phyloP scores from a whole-genome alignment of 2,888 invertebrate genomes.

The Bimastos eiseni region DNA sequence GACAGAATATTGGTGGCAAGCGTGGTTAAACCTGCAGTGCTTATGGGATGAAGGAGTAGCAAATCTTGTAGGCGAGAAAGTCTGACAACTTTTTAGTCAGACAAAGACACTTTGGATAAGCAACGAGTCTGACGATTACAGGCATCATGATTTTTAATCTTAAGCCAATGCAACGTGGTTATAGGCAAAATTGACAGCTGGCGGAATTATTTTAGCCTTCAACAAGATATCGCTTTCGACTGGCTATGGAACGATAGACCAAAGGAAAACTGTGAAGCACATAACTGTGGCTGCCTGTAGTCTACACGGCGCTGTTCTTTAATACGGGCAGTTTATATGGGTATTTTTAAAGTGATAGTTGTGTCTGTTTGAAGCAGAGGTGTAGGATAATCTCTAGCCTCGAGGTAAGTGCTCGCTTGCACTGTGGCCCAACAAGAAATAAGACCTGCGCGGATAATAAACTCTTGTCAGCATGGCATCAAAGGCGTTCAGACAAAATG shows the following conservation, averaged over 20 bases:
- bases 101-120: neutral
- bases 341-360: neutral
- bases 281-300: neutral
- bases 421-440: neutral
- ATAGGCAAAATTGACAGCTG: too few relatives aligned
- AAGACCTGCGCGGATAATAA: neutral
- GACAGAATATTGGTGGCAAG: neutral
- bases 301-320: neutral
- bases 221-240: neutral
- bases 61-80: neutral
- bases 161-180: too few relatives aligned
- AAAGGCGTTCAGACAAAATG: neutral
- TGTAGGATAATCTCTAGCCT: neutral
- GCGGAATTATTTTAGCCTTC: too few relatives aligned
- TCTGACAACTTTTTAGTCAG: neutral
- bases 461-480: neutral
- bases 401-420: neutral
- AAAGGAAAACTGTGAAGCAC: too few relatives aligned
- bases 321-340: neutral
- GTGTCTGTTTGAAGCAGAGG: neutral
- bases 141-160: neutral
- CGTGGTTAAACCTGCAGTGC: neutral
- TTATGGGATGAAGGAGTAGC: neutral
- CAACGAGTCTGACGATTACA: neutral
- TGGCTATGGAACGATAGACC: neutral